Percentiles rank a stretch among this genome's conserved stretches.
These are phyloP conservation scores for Alcis repandata DNA, from an alignment of 2,888 invertebrate species.

Conservation along the genomic window DNA sequence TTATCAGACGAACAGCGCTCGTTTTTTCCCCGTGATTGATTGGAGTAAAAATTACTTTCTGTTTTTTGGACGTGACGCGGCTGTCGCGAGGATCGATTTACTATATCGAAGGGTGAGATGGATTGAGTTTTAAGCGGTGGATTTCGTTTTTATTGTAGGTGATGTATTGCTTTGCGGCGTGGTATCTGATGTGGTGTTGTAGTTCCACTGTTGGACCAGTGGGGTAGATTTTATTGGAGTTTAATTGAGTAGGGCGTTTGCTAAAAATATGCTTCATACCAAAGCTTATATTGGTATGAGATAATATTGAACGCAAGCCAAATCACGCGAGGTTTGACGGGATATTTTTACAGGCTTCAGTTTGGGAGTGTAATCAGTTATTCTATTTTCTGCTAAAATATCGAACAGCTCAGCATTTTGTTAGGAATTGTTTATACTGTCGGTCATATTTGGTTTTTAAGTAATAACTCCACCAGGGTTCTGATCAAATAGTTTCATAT, in stretches of 20 bases:
- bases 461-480: background rate
- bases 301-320: background rate
- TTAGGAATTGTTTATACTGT: background rate
- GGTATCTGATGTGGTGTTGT: slow-evolving; percentile 23
- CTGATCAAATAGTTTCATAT: no score
- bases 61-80: slow-evolving; percentile 63
- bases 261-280: background rate
- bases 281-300: background rate
- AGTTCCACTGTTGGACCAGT: background rate
- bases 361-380: background rate
- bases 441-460: background rate
- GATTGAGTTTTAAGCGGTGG: slow-evolving; percentile 61
- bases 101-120: slow-evolving; percentile 52
- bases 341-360: background rate
- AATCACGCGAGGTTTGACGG: background rate
- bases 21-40: slow-evolving; percentile 84
- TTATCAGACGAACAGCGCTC: slow-evolving; percentile 77
- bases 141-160: slow-evolving; percentile 35
- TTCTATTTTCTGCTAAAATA: background rate
- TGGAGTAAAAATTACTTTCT: slow-evolving; percentile 83
- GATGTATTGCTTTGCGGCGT: slow-evolving; percentile 35
- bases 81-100: slow-evolving; percentile 61
- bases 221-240: slow-evolving; percentile 16
- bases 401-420: background rate
- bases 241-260: slow-evolving; percentile 4